Base-by-base conservation (phyloP, 2,888 invertebrate species). In the Stomorhina lunata region DNA sequence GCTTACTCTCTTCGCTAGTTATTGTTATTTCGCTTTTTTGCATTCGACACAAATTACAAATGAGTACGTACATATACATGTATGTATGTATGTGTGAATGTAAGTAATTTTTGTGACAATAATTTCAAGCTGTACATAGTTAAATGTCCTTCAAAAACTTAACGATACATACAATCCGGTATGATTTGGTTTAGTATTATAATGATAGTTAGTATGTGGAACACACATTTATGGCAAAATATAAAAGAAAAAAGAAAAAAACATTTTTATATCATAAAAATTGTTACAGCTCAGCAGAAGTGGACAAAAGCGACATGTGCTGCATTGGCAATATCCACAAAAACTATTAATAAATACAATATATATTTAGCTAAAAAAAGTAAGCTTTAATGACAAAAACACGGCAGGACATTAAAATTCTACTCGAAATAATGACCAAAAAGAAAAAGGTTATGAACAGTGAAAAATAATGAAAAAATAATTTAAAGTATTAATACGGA, bases 351-450 rank as follows among this genome's bases (percentile, higher is more conserved):
- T 34, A 69, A 34, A 57, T 48, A 15, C 25, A 5, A 57, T 48
- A 57, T 27, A 7, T 37, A n/a, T n/a, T n/a, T n/a, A n/a, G 25
- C 34, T 37, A 57, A 40, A 61, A 76, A 57, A 65, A 78, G 45
- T 81, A 68, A 73, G n/a, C n/a, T n/a, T n/a, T 83, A 83, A 83
- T 81, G 71, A 81, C 71, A 61, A 83, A 78, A 80, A 77, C 73
- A 69, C 71, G 63, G 45, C 72, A 80, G 72, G 79, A 80, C 66
- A 84, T 77, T 83, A 84, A 83, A 84, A 69, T 45, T 66, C 48
- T 48, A 68, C 68, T 65, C 63, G 59, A 75, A 82, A 69, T 59
- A 71, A 59, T 59, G 57, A 34, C 81, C 65, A 82, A 72, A 61
- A 53, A 48, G 69, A 73, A 73, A 69, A 75, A 43, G n/a, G n/a